These are phyloP conservation scores for Zalophus californianus DNA, from an alignment of 2,797 vertebrate genomes.

Conservation along the genomic window DNA sequence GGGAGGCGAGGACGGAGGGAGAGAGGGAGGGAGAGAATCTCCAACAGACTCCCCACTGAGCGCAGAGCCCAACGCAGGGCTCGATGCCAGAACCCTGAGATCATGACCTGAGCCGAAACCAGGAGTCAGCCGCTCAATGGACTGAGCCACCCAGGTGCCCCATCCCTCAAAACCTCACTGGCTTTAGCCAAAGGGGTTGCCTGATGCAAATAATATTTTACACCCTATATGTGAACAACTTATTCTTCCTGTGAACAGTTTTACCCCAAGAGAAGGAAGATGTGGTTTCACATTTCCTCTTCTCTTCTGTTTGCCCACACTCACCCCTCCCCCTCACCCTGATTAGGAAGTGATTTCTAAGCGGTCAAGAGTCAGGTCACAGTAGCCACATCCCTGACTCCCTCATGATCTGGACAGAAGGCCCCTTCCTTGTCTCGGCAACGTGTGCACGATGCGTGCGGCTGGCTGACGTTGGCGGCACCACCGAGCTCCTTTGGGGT, in stretches of 20 bases:
- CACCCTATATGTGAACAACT: neutral
- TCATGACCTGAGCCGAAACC: neutral
- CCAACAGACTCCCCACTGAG: neutral
- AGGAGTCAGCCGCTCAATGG: neutral
- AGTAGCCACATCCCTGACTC: neutral
- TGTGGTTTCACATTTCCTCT: neutral
- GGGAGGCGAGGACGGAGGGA: no score
- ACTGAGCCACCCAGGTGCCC: neutral
- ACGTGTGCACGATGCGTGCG: fast-evolving
- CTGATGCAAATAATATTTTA: neutral
- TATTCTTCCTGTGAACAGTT: neutral
- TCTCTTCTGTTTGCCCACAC: neutral
- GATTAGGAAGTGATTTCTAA: conserved; percentile 14
- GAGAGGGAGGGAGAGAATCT: neutral
- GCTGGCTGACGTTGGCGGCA: neutral
- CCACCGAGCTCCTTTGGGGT: neutral
- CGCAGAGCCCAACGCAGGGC: neutral
- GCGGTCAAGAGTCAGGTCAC: neutral
- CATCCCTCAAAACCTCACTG: neutral
- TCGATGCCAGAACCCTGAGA: neutral
- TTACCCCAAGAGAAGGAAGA: neutral
- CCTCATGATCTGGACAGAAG: neutral
- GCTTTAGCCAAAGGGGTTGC: neutral
- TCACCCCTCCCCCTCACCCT: neutral
- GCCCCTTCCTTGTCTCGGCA: neutral